Percentiles rank a stretch among this genome's conserved stretches.
These are phyloP conservation scores for human DNA, from an alignment of 2,113 vertebrate genomes.

Conservation along the genomic window DNA sequence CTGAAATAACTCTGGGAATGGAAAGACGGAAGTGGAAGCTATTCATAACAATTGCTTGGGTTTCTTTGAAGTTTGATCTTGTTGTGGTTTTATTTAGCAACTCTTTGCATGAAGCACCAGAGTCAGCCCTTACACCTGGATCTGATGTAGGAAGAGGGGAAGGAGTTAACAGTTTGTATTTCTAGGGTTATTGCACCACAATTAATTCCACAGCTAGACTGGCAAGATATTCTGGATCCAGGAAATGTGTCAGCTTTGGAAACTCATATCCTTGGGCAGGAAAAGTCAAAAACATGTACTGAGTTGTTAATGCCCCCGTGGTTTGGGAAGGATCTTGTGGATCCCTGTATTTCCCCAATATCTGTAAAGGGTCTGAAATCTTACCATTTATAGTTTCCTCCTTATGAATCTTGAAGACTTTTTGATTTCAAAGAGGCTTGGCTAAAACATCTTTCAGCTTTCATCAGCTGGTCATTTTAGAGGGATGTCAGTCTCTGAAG, in stretches of 20 bases:
- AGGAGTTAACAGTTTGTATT: neutral
- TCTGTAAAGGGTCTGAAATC: neutral
- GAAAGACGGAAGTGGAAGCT: too few species aligned
- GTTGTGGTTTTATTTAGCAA: neutral
- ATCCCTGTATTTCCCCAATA: neutral
- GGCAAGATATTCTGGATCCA: neutral
- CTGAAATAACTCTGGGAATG: neutral
- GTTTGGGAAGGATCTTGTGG: neutral
- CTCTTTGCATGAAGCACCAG: neutral
- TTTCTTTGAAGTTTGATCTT: neutral
- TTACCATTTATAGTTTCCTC: neutral
- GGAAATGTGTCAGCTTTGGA: neutral
- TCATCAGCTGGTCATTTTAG: neutral
- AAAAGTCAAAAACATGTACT: neutral
- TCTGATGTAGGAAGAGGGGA: neutral
- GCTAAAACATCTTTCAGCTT: neutral
- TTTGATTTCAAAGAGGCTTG: neutral
- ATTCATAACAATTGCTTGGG: neutral
- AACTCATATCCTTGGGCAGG: neutral
- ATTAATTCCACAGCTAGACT: neutral
- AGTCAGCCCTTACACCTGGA: neutral
- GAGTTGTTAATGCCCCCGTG: neutral
- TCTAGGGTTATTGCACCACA: neutral
- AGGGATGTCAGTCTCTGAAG: neutral
- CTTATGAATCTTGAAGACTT: neutral